phyloP scores from a whole-genome alignment of 2,113 vertebrate species.

The Pseudorectes ferrugineus region DNA sequence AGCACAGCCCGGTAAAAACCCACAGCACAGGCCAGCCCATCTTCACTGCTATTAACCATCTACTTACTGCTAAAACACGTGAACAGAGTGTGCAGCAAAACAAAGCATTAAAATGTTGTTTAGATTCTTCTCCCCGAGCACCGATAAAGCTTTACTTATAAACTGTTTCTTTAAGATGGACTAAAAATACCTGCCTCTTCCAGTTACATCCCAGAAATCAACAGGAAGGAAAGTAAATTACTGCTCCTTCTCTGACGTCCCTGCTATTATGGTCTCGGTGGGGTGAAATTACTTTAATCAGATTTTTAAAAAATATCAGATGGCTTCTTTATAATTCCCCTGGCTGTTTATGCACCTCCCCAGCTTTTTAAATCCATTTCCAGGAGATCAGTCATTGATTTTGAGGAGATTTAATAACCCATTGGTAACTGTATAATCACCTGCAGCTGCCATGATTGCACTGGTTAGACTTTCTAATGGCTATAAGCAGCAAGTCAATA shows the following conservation, averaged over 20 bases:
- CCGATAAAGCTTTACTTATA: background rate
- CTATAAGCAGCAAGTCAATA: background rate
- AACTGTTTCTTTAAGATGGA: background rate
- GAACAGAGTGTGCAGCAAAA: background rate
- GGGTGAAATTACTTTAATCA: constrained; percentile 47
- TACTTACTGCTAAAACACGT: background rate
- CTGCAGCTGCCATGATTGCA: background rate
- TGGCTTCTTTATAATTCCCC: background rate
- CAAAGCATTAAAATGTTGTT: background rate
- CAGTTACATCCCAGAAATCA: constrained; percentile 17
- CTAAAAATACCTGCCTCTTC: constrained; percentile 14
- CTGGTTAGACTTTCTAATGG: background rate
- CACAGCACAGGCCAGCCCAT: background rate
- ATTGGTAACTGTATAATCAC: background rate
- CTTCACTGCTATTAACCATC: background rate
- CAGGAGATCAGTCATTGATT: constrained; percentile 23
- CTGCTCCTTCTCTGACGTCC: background rate
- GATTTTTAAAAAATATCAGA: background rate
- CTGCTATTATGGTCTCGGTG: background rate
- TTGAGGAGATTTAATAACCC: constrained; percentile 30
- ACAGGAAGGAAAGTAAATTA: constrained; percentile 11
- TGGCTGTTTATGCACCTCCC: background rate
- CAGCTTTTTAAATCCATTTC: constrained; percentile 13
- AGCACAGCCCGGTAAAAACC: background rate
- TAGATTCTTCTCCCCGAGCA: background rate